phyloP scores from a whole-genome alignment of 37 sponge, comb jelly and placozoan genomes.

The Aphrocallistes beatrix region DNA sequence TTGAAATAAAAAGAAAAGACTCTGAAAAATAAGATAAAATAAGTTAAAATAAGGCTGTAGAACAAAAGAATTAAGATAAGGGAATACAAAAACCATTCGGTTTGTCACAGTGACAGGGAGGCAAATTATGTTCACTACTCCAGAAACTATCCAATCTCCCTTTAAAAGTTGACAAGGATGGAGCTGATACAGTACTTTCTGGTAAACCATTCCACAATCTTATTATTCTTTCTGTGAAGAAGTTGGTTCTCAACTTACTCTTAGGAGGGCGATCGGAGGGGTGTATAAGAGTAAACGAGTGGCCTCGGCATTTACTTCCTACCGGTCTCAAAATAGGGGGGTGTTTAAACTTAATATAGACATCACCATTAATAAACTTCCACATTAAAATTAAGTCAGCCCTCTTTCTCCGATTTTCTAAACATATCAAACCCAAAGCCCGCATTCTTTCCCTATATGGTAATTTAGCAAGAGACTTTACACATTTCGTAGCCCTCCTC shows the following conservation, averaged over 20 bases:
- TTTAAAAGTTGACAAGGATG: not conserved
- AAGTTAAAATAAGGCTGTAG: no score
- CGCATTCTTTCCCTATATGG: not conserved
- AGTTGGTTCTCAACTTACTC: not conserved
- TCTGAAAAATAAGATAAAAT: no score
- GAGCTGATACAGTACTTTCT: not conserved
- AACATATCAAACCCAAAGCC: not conserved
- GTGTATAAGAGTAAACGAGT: not conserved
- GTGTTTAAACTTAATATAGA: not conserved
- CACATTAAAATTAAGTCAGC: not conserved
- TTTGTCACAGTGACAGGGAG: not conserved
- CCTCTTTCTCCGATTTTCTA: constrained; percentile 1
- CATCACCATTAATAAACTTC: not conserved
- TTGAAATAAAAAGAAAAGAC: no score
- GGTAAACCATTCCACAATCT: not conserved
- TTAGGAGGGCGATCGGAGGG: not conserved
- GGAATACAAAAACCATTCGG: no score
- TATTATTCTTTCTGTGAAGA: not conserved
- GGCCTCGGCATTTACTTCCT: not conserved
- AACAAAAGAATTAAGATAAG: no score
- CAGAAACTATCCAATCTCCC: not conserved
- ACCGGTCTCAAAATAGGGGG: not conserved
- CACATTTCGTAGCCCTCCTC: not conserved
- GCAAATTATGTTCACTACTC: not conserved
- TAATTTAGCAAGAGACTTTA: not conserved